Percentiles rank a stretch among this genome's conserved stretches.
phyloP scores from a whole-genome alignment of 92 coral and sea anemone species.

The Chrysogorgia sp. region DNA sequence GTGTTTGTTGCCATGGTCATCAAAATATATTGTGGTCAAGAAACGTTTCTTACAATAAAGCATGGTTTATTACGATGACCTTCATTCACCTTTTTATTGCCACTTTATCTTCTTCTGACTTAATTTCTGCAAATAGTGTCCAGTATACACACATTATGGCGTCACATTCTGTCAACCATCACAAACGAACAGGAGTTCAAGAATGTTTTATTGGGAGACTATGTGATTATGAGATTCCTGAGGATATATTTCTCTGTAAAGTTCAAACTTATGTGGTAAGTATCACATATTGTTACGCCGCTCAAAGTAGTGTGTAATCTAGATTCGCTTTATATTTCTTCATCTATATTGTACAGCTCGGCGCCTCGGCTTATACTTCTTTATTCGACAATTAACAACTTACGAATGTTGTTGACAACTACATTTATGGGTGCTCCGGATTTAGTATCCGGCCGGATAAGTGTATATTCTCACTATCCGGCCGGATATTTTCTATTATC shows the following conservation, averaged over 20 bases:
- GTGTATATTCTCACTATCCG: too few relatives aligned
- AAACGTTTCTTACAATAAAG: background rate
- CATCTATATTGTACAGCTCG: background rate
- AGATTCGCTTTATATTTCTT: background rate
- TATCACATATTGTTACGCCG: background rate
- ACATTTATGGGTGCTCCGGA: too few relatives aligned
- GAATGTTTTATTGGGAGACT: constrained; percentile 71
- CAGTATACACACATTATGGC: constrained; percentile 42
- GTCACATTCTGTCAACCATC: constrained; percentile 40
- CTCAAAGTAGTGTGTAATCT: background rate
- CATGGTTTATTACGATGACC: background rate
- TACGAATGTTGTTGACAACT: too few relatives aligned
- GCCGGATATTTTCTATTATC: too few relatives aligned
- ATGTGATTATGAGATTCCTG: constrained; percentile 70
- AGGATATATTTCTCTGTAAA: constrained; percentile 68
- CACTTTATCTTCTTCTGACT: background rate
- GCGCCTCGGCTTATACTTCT: background rate
- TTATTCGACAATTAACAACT: too few relatives aligned
- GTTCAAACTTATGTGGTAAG: constrained; percentile 84
- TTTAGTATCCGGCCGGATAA: too few relatives aligned
- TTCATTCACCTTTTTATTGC: background rate
- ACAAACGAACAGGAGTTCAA: constrained; percentile 4
- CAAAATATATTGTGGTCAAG: background rate
- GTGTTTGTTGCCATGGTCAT: background rate
- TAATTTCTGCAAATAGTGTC: background rate